Evolutionary conservation across 64 coral and sea anemone species (phyloP).

Genomic region (Stichodactyla helianthus): DNA sequence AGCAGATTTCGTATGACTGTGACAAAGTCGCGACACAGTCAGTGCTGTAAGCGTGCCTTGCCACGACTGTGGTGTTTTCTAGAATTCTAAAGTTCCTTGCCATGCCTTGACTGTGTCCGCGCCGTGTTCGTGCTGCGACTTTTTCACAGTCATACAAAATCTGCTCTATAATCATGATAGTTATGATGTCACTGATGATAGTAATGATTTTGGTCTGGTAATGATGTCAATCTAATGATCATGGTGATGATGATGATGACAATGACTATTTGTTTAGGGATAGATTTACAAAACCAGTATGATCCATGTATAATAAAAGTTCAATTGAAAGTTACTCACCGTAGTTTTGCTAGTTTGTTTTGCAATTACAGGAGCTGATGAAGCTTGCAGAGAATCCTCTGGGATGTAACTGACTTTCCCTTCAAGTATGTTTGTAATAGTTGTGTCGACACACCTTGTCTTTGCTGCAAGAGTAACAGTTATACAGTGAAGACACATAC

Average conservation of each 20-base stretch:
- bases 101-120: too few relatives aligned
- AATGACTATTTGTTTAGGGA: too few relatives aligned
- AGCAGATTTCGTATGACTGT: too few relatives aligned
- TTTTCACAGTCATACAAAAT: background rate
- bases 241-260: background rate
- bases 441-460: conserved; percentile 84
- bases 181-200: background rate
- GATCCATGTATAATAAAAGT: too few relatives aligned
- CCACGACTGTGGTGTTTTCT: too few relatives aligned
- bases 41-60: too few relatives aligned
- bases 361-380: background rate
- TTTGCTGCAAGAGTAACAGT: conserved; percentile 34
- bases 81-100: too few relatives aligned
- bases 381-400: conserved; percentile 17
- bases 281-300: too few relatives aligned
- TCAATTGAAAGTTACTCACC: background rate
- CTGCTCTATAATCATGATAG: background rate
- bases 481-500: too few relatives aligned
- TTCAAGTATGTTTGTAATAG: conserved; percentile 92
- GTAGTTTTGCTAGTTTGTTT: background rate
- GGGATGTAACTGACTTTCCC: conserved; percentile 71
- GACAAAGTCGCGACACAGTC: too few relatives aligned
- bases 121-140: background rate
- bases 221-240: background rate
- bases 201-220: background rate